phyloP scores from a whole-genome alignment of 2,797 vertebrate genomes.

The Salmo trutta region DNA sequence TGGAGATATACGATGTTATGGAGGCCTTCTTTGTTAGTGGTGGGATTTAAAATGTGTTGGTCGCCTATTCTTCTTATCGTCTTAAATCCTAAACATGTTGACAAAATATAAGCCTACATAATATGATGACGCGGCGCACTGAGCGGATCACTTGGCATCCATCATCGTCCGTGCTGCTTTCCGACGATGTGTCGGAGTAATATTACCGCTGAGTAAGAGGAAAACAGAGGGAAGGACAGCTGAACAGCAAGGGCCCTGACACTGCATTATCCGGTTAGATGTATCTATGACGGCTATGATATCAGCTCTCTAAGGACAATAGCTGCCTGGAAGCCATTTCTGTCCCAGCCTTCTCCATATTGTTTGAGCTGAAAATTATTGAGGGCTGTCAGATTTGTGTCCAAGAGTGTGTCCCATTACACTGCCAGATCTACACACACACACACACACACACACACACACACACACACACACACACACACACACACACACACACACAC shows the following conservation, averaged over 20 bases:
- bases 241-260: background rate
- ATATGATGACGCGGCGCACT: background rate
- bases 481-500: too few species aligned
- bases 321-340: background rate
- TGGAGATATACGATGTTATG: background rate
- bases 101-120: conserved; percentile 17
- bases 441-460: too few species aligned
- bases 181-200: background rate
- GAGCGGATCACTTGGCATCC: conserved; percentile 20
- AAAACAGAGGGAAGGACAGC: background rate
- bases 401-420: too few species aligned
- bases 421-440: too few species aligned
- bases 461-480: too few species aligned
- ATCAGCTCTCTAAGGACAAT: background rate
- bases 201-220: conserved; percentile 18
- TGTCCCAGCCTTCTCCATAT: background rate
- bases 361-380: background rate
- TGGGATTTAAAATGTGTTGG: background rate
- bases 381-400: background rate
- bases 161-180: conserved; percentile 28
- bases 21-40: background rate
- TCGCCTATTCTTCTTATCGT: conserved; percentile 30
- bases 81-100: conserved; percentile 23
- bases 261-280: background rate
- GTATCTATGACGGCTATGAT: background rate